Percentiles rank a stretch among this genome's conserved stretches.
Evolutionary conservation across 2,113 vertebrate species (phyloP).

Genomic region (Saccopteryx bilineata): DNA sequence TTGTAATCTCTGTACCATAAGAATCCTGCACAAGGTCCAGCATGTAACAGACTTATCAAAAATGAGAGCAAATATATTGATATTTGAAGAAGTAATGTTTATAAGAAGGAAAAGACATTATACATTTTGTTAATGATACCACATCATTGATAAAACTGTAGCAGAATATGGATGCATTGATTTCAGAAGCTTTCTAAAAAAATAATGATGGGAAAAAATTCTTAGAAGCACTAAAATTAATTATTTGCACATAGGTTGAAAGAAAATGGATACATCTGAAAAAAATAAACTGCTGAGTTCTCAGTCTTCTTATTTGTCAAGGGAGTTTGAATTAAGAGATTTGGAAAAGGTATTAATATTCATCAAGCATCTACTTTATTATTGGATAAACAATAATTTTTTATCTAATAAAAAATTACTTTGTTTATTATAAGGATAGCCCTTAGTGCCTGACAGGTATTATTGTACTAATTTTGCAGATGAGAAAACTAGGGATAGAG

Average conservation of each 20-base stretch:
- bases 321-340: not conserved
- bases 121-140: not conserved
- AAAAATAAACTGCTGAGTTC: not conserved
- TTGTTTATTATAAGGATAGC: not conserved
- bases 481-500: not conserved
- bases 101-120: not conserved
- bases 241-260: not conserved
- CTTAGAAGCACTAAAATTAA: not conserved
- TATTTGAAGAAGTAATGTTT: not conserved
- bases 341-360: not conserved
- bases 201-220: not conserved
- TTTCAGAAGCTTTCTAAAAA: not conserved
- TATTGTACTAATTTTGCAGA: not conserved
- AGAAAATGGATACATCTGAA: not conserved
- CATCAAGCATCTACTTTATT: not conserved
- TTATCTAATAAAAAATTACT: too few species aligned
- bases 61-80: not conserved
- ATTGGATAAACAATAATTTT: too few species aligned
- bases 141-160: not conserved
- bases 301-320: conserved; percentile 33
- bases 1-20: not conserved
- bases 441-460: not conserved
- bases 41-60: conserved; percentile 25
- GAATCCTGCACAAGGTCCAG: not conserved
- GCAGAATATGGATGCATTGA: not conserved